These are phyloP conservation scores for Idaea dimidiata DNA, from an alignment of 2,888 invertebrate genomes.

Conservation along the genomic window DNA sequence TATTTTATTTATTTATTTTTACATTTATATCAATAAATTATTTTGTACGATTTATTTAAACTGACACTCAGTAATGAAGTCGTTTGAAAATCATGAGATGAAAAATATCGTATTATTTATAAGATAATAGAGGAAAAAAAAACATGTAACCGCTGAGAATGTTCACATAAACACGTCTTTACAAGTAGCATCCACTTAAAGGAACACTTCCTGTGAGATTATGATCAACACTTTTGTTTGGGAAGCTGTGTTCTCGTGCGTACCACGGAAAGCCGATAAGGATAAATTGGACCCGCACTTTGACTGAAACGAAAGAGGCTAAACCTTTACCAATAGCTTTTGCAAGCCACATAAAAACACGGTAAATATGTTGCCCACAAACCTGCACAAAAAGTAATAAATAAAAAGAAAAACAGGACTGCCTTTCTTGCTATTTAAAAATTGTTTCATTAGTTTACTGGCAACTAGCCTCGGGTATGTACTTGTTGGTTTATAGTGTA, in stretches of 20 bases:
- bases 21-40: too few relatives aligned
- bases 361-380: neutral
- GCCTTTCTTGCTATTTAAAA: neutral
- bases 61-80: neutral
- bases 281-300: conserved; percentile 1
- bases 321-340: conserved; percentile 1
- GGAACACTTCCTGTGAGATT: neutral
- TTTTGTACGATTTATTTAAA: neutral
- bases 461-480: too few relatives aligned
- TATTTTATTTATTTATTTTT: too few relatives aligned
- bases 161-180: neutral
- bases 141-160: neutral
- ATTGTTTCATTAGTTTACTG: too few relatives aligned
- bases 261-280: conserved; percentile 1
- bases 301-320: neutral
- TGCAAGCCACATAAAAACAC: neutral
- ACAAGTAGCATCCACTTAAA: neutral
- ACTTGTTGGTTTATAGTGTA: too few relatives aligned
- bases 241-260: neutral
- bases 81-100: too few relatives aligned
- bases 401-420: neutral
- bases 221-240: conserved; percentile 1
- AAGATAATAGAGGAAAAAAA: neutral
- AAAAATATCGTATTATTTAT: neutral
- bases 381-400: neutral